A percentile compares a stretch with the other conserved stretches of the same genome.
Conservation (phyloP, 2,797 vertebrate species). For the Mionectes olivaceus region DNA sequence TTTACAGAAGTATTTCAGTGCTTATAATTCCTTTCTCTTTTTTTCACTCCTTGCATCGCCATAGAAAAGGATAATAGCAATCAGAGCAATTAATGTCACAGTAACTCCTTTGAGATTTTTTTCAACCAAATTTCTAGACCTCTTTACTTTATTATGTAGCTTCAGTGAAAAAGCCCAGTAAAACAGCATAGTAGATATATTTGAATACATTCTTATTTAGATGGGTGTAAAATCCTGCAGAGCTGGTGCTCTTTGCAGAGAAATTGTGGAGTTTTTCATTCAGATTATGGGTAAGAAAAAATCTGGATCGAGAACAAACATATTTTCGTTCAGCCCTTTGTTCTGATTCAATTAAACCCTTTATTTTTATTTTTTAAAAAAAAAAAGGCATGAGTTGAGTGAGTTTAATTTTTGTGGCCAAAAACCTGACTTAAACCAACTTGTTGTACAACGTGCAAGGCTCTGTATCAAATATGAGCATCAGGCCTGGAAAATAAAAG, state of each 20-base stretch:
- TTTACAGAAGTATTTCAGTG: background rate
- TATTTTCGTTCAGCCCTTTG: background rate
- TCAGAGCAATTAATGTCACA: constrained; percentile 6
- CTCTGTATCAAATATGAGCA: background rate
- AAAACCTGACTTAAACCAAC: background rate
- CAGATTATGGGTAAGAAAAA: background rate
- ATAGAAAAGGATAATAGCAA: background rate
- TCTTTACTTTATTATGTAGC: background rate
- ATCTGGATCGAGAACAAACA: background rate
- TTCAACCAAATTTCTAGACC: background rate
- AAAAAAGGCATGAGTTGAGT: background rate
- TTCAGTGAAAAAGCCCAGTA: background rate
- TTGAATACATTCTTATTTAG: background rate
- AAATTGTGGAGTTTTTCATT: background rate
- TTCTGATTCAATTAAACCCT: background rate
- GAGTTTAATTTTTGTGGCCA: background rate
- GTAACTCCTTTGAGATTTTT: background rate
- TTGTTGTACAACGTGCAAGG: background rate
- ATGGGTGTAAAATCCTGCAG: background rate
- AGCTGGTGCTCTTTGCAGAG: background rate
- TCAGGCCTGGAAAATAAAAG: background rate
- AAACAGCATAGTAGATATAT: background rate
- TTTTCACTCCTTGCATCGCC: background rate
- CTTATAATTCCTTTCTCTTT: background rate
- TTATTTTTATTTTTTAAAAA: background rate